Evolutionary conservation across 2,888 invertebrate genomes (phyloP).

Genomic region (Phasia obesa): DNA sequence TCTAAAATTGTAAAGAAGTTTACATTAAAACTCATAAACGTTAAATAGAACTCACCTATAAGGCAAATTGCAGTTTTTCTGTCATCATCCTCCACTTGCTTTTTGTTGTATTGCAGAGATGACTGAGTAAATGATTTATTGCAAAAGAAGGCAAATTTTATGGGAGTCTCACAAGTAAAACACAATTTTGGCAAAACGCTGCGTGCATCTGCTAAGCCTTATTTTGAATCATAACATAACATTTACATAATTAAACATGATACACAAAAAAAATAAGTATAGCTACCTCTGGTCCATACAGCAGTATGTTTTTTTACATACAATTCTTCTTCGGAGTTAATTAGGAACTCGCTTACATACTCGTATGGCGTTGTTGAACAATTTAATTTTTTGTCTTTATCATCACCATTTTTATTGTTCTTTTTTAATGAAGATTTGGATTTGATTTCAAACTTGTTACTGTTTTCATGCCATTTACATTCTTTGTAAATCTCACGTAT

Average conservation of each 20-base stretch:
- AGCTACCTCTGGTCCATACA: conserved; percentile 88
- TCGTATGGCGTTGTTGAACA: conserved; percentile 56
- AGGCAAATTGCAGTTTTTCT: conserved; percentile 79
- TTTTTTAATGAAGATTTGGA: background rate
- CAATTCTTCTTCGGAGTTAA: conserved; percentile 91
- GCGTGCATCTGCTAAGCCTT: conserved; percentile 75
- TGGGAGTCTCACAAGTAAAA: conserved; percentile 91
- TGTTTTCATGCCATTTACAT: conserved; percentile 74
- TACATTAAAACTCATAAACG: background rate
- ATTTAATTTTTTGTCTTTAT: conserved; percentile 39
- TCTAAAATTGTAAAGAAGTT: conserved; percentile 82
- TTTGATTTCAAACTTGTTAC: conserved; percentile 1
- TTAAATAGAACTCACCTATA: conserved; percentile 73
- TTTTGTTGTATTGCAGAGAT: conserved; percentile 15
- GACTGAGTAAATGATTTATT: conserved; percentile 83
- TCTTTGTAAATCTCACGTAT: conserved; percentile 85
- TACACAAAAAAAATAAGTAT: background rate
- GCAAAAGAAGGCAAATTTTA: conserved; percentile 91
- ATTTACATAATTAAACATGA: background rate
- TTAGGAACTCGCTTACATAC: conserved; percentile 80
- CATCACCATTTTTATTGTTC: background rate
- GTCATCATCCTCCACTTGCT: conserved; percentile 72
- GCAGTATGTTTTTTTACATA: conserved; percentile 93
- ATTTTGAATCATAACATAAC: background rate
- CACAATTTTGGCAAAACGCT: conserved; percentile 82